phyloP scores from a whole-genome alignment of 2,797 vertebrate genomes.

The Poeciliopsis presidionis region DNA sequence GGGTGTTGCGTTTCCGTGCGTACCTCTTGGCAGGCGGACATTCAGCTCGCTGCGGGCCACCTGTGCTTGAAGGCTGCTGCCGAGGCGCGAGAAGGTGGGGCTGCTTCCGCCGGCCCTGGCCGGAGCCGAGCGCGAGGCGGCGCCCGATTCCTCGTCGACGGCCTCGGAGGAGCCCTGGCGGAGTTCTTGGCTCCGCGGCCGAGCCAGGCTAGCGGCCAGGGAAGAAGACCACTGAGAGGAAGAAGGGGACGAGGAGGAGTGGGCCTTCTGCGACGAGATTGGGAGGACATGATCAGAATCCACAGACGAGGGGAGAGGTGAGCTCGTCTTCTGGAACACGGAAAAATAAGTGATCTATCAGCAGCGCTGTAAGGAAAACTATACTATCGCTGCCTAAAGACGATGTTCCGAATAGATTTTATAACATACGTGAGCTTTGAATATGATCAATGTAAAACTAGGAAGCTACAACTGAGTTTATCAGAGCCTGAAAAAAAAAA shows the following conservation, averaged over 20 bases:
- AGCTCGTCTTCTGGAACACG: slow-evolving; percentile 67
- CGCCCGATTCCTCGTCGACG: slow-evolving; percentile 59
- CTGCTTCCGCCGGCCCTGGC: slow-evolving; percentile 73
- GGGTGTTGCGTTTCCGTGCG: slow-evolving; percentile 5
- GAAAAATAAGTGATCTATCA: slow-evolving; percentile 26
- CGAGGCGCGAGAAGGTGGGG: slow-evolving; percentile 63
- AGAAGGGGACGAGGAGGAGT: slow-evolving; percentile 61
- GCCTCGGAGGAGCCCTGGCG: slow-evolving; percentile 66
- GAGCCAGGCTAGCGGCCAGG: slow-evolving; percentile 74
- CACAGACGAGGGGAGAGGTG: slow-evolving; percentile 46
- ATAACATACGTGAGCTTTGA: not conserved
- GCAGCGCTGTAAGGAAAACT: slow-evolving; percentile 7
- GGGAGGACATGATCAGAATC: slow-evolving; percentile 66
- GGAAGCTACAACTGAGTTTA: not conserved
- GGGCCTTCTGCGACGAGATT: slow-evolving; percentile 72
- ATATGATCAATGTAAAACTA: not conserved
- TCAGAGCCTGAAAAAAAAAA: not conserved
- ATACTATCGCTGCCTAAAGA: not conserved
- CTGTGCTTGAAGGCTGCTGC: slow-evolving; percentile 83
- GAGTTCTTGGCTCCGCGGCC: slow-evolving; percentile 68
- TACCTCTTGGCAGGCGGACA: slow-evolving; percentile 84
- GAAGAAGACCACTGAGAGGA: slow-evolving; percentile 81
- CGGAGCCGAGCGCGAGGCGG: slow-evolving; percentile 44
- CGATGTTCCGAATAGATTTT: not conserved
- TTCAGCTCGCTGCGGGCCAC: slow-evolving; percentile 85